Base-by-base conservation (phyloP, 1,140 invertebrate species). In the Leptopilina clavipes region DNA sequence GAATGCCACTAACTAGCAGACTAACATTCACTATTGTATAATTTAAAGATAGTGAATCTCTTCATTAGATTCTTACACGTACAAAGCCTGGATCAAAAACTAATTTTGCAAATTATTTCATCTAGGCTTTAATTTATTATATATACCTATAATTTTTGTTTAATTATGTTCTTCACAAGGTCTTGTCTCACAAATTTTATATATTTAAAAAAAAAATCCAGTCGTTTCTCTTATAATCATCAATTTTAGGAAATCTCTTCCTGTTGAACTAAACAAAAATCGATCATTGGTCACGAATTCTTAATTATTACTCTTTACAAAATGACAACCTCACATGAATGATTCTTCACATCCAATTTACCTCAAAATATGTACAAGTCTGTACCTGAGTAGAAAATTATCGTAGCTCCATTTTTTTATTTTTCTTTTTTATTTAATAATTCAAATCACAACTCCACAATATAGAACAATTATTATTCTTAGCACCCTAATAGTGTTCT, bases 21-120 rank as follows among this genome's bases (percentile, higher is more conserved):
- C 84, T 85, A 85, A 84, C 81, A 85, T 83, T 81, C 79, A 84
- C 73, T 77, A 83, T 80, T 75, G 73, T 78, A 82, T 78, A 75
- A 37, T 79, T 73, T 52, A 52, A 52, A 56, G 76, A 81, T 65
- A 83, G 74, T 74, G 59, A 80, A 72, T 74, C 79, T 76, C 75
- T 77, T 71, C 59, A 70, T 48, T 72, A 73, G 11, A 71, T 75
- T 75, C 48, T 72, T 74, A 77, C 77, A 73, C 74, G 70, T 79
- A 81, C 73, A 77, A 76, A 79, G 70, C 77, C 54, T 75, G 75
- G 76, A 76, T 77, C 78, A 73, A 65, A 75, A 76, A 79, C 77
- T 79, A 59, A 78, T 81, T 81, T 78, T 70, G 79, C 76, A 76
- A 77, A 81, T 78, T 65, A 77, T 71, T 43, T 43, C 40, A 74